Base-by-base conservation (phyloP, 2,888 invertebrate genomes). In the Idaea straminata region DNA sequence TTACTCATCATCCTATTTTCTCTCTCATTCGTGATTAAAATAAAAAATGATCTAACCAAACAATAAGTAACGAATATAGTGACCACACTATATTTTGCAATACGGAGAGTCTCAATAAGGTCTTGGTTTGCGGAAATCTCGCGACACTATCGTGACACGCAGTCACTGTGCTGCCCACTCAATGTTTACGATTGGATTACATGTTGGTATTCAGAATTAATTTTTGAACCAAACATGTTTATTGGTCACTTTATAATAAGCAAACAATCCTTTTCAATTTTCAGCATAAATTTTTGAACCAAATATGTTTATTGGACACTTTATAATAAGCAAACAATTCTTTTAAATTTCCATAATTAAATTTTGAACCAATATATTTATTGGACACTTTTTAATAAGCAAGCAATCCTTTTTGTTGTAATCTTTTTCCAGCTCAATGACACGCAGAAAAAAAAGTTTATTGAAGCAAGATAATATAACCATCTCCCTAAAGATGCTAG, bases 111-210 rank as follows among this genome's bases (percentile, higher is more conserved):
- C 83, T 84, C 81, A 84, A 83, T 85, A 85, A 83, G 85, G 85
- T 79, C 77, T 81, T 80, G 81, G 75, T 78, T 71, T 74, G 74
- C 74, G 78, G 77, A 79, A 80, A 80, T 78, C 77, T 75, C 77
- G 77, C 77, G 83, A 84, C 86, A 85, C 80, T 85, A 85, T 85
- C 86, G 79, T 78, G 83, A 85, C 83, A 82, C 76, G 74, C 77
- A 79, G 83, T 83, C 83, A 80, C 77, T 72, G 77, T 74, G 76
- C 82, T 83, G 79, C 83, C 85, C 84, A 86, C 85, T 81, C 78
- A 71, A 71, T 60, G 70, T 7, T 47, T 71, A 74, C 58, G 69
- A 38, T 5, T 4, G 65, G 78, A n/a, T 76, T 76, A 80, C 74
- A 83, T 79, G 72, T 5, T 57, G 34, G 15, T 1, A 10, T 13